These are phyloP conservation scores for Holotrichia oblita DNA, from an alignment of 1,140 invertebrate species.

Conservation along the genomic window DNA sequence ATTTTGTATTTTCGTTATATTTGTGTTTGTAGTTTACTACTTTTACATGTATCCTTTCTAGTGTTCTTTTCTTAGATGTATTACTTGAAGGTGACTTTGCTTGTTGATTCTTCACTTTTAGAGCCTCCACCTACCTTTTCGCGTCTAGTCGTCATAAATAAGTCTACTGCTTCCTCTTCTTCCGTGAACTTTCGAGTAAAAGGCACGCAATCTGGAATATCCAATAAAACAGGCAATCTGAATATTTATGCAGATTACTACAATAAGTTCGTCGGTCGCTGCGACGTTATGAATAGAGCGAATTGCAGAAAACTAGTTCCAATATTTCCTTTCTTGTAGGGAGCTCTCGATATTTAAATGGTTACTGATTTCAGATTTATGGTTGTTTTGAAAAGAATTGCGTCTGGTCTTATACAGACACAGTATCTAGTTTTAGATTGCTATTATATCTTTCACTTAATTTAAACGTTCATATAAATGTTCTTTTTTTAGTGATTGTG, in stretches of 20 bases:
- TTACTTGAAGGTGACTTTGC: not conserved
- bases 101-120: not conserved
- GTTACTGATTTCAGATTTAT: slow-evolving; percentile 48
- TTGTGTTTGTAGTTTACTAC: too few species aligned
- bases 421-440: not conserved
- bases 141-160: slow-evolving; percentile 24
- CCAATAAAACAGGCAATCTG: slow-evolving; percentile 53
- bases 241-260: slow-evolving; percentile 57
- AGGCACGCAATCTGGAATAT: slow-evolving; percentile 22
- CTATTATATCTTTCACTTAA: not conserved
- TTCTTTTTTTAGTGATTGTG: too few species aligned
- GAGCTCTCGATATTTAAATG: slow-evolving; percentile 46
- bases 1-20: too few species aligned
- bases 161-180: not conserved
- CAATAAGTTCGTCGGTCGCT: slow-evolving; percentile 49
- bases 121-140: not conserved
- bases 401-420: not conserved
- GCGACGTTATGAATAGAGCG: slow-evolving; percentile 48
- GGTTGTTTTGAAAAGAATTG: slow-evolving; percentile 43
- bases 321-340: slow-evolving; percentile 38
- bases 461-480: not conserved
- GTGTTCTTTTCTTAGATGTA: too few species aligned
- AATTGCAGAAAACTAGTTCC: slow-evolving; percentile 44
- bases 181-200: not conserved
- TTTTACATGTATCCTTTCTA: too few species aligned